Base-by-base conservation (phyloP, 2,888 invertebrate species). In the Alviniconcha strummeri region DNA sequence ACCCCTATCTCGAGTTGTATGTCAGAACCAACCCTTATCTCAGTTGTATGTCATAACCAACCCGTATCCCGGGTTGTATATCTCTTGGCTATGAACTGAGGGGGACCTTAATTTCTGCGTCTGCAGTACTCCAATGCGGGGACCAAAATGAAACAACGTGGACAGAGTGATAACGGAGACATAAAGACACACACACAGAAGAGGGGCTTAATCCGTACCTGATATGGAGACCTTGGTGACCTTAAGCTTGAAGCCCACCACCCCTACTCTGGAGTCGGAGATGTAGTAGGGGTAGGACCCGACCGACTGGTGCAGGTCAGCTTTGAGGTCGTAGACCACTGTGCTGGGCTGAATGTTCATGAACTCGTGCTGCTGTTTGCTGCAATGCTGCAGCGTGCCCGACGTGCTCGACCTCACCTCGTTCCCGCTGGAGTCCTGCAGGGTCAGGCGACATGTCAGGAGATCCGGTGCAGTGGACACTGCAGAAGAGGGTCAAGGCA, bases 281-380 rank as follows among this genome's bases (percentile, higher is more conserved):
- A 71, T 6, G n/a, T 71, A 71, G 19, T 71, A 71, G 17, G 71
- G 71, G 8, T 7, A 19, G 7, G 17, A 17, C 13, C 71, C 71
- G 7, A 71, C 17, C 8, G 71, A 11, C 7, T 15, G 71, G 71
- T 71, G 17, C 8, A 71, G 71, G 71, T 71, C 17, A 71, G 71
- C 71, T 17, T 71, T 71, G n/a, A 71, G 71, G 19, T 71, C n/a
- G 17, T 71, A 71, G 17, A 71, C 71, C 7, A 19, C 71, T 7
- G 17, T 71, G 71, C 7, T n/a, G n/a, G 71, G 71, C n/a, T 71
- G 71, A 71, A 71, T 17, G 19, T 71, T 71, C 71, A 71, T 71
- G 71, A 71, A 71, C 71, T 71, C 71, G 71, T 71, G 71, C 71
- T 71, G 71, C 71, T 71, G 71, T 4, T 71, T 71, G 71, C 71